Base-by-base conservation (phyloP, 2,888 invertebrate species). In the Zootermopsis nevadensis region DNA sequence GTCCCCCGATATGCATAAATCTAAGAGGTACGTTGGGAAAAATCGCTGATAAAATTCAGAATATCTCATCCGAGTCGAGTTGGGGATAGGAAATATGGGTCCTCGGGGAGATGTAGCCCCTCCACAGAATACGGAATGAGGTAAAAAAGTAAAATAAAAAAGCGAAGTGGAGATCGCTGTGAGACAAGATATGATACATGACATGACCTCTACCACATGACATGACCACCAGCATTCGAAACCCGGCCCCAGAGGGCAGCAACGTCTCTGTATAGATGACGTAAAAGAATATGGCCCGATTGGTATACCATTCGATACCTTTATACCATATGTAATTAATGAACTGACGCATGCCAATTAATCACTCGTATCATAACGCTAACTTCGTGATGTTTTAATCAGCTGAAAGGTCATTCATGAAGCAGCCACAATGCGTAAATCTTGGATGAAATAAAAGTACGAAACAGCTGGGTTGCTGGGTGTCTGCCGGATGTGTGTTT, bases 1-100 rank as follows among this genome's bases (percentile, higher is more conserved):
- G 76, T 82, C 82, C 82, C 82, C 42, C 77, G 82, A 82, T 82
- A 82, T 82, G 82, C 82, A 82, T 82, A 82, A 82, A 82, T 82
- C 82, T 82, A 77, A 77, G 67, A 69, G 48, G 67, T 81, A 42
- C 72, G 48, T 53, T 48, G 81, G 72, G 55, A 77, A 81, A 81
- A 81, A 77, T 82, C 77, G 77, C 82, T 82, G 82, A 82, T 82
- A 82, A 82, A 82, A 82, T 82, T 82, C 67, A 33, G 82, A 82
- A 82, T 82, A 77, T 82, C 82, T 82, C 82, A 77, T 60, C 67
- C 77, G 60, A 67, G 82, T 48, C 60, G 53, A 55, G 77, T 33
- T 48, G 81, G 74, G 81, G 81, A 48, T 81, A 81, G 82, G 82
- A 82, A 79, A 79, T 82, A 82, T 82, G 60, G 82, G 77, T 69